Percentiles rank a stretch among this genome's conserved stretches.
These are phyloP conservation scores for Leptarthrus brevirostris DNA, from an alignment of 2,888 invertebrate genomes.

Conservation along the genomic window DNA sequence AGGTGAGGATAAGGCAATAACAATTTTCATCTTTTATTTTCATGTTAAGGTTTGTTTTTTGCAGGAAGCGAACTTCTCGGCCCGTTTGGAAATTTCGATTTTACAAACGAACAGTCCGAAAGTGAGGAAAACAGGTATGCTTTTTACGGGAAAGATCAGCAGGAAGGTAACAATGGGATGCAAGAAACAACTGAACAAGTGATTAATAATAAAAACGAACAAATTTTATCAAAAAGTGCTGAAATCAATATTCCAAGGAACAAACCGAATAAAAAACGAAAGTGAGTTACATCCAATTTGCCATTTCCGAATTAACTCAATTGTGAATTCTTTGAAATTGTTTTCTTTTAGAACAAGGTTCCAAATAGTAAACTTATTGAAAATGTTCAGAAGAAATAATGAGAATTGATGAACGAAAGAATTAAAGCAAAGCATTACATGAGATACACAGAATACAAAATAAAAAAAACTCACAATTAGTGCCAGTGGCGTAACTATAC, in stretches of 20 bases:
- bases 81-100: background rate
- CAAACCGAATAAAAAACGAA: background rate
- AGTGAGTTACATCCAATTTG: background rate
- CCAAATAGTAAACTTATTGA: slow-evolving; percentile 18
- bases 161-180: background rate
- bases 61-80: background rate
- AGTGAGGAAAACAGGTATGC: background rate
- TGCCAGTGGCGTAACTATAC: too few relatives aligned
- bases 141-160: background rate
- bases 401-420: background rate
- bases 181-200: background rate
- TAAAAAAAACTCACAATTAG: too few relatives aligned
- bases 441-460: too few relatives aligned
- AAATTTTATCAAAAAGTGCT: background rate
- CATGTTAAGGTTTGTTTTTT: background rate
- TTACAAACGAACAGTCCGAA: background rate
- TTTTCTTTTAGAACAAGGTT: slow-evolving; percentile 5
- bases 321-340: background rate
- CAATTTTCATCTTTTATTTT: background rate
- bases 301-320: background rate
- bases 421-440: too few relatives aligned
- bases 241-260: background rate
- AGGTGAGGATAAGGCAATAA: background rate
- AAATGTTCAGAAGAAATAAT: background rate
- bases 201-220: background rate